Base-by-base conservation (phyloP, 2,113 vertebrate genomes). In the Barbus barbus region DNA sequence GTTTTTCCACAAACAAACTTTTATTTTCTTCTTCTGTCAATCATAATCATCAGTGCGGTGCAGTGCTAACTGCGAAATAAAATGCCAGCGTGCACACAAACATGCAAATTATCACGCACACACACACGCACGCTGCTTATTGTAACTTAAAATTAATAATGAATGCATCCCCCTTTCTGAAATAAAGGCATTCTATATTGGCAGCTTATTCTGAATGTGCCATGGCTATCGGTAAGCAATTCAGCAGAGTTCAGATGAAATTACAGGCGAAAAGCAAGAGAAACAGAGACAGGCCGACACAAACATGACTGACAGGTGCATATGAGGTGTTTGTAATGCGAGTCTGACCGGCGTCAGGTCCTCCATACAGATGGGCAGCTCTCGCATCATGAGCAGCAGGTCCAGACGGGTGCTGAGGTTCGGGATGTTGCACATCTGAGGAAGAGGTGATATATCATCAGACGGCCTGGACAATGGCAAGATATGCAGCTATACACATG, bases 361-460 rank as follows among this genome's bases (percentile, higher is more conserved):
- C 18, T 88, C 90, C 89, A 94, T 91, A 90, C 90, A 94, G 78
- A 85, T 88, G 0, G 94, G 95, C 58, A 97, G 92, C 88, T 96
- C 95, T 81, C 96, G 93, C 82, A 95, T 76, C 1, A 85, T 92
- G 87, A 96, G 92, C 90, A 96, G 92, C 51, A 95, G 93, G 88
- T 94, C 95, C 71, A 96, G 9, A 75, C 92, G 93, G 65, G 91
- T 87, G 87, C 93, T 95, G 89, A 95, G 87, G 89, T 92, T 89
- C 0, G 95, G 88, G 87, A 97, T 96, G 89, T 94, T 92, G 84
- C 95, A 97, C 95, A 96, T 95, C 96, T 96, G 88, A 82, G 76
- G 84, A 85, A 85, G 18, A 79, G 75, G 44, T 61, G 26, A 80
- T 18, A 38, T 5, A 18, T 36, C 63, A 41, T 36, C 12, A 72